Base-by-base conservation (phyloP, 1,140 invertebrate species). In the Artemia franciscana region DNA sequence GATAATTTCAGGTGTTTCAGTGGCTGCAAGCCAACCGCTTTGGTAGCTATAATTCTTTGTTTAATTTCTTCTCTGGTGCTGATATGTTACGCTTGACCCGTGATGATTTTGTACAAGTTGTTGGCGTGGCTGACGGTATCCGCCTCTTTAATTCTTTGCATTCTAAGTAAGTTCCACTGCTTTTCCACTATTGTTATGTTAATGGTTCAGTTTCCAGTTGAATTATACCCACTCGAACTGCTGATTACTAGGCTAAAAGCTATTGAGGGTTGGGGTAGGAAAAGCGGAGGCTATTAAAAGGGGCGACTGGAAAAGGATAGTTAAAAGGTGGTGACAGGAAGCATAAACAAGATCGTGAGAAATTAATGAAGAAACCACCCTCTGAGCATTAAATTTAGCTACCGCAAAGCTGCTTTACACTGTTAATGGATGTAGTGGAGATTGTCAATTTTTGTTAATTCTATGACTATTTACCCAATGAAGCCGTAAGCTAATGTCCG, bases 21-120 rank as follows among this genome's bases (percentile, higher is more conserved):
- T 95, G 91, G 90, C 78, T 93, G n/a, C 79, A 80, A 24, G 73
- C 74, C 15, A 81, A 89, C 71, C 79, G 86, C 63, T 93, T 91
- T 74, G 76, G 78, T 12, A 78, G 80, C 61, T 86, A 86, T 69
- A 73, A 82, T 2, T 73, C 78, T 27, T 84, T 83, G 1, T 91
- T 94, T 71, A 75, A 82, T 58, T 86, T 84, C 70, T 95, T 91
- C 75, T 85, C 84, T 58, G 91, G 88, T 58, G 79, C 84, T 27
- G 91, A 95, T 75, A 79, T 95, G 66, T 73, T 95, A 61, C 78
- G 88, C 63, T 74, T 95, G 66, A 84, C 84, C 2, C 79, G 88
- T 59, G 87, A 92, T 65, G 91, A 96, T 75, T 76, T 94, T 12
- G 88, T 94, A 60, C 86, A 94, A 74, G 91, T 96, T 60, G 93